Evolutionary conservation across 1,140 invertebrate genomes (phyloP).

Genomic region (Heliothis virescens): DNA sequence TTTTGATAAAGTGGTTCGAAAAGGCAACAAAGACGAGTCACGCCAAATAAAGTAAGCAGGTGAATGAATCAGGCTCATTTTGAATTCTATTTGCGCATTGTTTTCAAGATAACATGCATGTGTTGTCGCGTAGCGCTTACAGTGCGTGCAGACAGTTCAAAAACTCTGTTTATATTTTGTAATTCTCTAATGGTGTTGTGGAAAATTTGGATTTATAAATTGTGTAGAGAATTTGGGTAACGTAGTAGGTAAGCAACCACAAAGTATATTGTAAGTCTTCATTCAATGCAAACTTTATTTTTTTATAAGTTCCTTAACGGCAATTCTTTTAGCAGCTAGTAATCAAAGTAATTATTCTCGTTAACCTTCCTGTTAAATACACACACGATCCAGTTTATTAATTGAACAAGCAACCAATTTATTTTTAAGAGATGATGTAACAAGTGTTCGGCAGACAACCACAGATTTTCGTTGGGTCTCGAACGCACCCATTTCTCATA

Average conservation of each 20-base stretch:
- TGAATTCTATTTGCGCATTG: conserved; percentile 47
- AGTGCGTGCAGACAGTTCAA: conserved; percentile 5
- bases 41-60: conserved; percentile 40
- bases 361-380: conserved; percentile 39
- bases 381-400: conserved; percentile 21
- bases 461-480: conserved; percentile 49
- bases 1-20: conserved; percentile 10
- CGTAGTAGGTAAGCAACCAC: too few species aligned
- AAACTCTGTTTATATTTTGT: background rate
- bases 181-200: background rate
- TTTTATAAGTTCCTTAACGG: background rate
- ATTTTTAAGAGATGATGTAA: conserved; percentile 53
- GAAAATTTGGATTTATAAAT: background rate
- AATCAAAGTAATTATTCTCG: conserved; percentile 29
- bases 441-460: conserved; percentile 47
- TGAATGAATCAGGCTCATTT: conserved; percentile 47
- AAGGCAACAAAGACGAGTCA: conserved; percentile 29
- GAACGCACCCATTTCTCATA: conserved; percentile 42
- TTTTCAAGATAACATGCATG: conserved; percentile 28
- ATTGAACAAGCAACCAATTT: conserved; percentile 47
- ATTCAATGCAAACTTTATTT: too few species aligned
- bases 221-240: background rate
- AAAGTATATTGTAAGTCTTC: too few species aligned
- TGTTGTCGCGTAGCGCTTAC: conserved; percentile 29
- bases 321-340: background rate